phyloP scores from a whole-genome alignment of 2,888 invertebrate genomes.

The Clostera curtula region DNA sequence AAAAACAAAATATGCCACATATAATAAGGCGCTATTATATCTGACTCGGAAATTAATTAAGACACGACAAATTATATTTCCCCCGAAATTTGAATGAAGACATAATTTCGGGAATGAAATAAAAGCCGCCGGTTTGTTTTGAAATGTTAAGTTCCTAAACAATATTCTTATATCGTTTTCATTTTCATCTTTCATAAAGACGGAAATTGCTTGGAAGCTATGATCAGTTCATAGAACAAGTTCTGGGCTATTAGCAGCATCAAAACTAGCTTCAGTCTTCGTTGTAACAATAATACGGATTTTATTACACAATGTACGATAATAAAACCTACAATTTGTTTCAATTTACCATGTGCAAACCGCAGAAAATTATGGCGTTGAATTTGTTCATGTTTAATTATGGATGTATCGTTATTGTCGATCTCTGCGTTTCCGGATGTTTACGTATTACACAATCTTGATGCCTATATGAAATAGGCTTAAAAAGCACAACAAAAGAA shows the following conservation, averaged over 20 bases:
- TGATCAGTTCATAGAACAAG: conserved; percentile 21
- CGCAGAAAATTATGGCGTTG: conserved; percentile 32
- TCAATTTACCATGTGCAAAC: conserved; percentile 33
- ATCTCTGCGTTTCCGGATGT: conserved; percentile 22
- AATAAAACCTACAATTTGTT: conserved; percentile 33
- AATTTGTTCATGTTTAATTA: conserved; percentile 31
- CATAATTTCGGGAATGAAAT: conserved; percentile 37
- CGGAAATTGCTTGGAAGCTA: conserved; percentile 9
- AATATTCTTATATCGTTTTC: conserved; percentile 19
- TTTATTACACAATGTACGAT: conserved; percentile 20
- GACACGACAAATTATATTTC: conserved; percentile 44
- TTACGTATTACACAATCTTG: no score
- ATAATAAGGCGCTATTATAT: conserved; percentile 28
- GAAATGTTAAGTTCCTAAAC: conserved; percentile 37
- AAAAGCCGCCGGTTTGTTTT: conserved; percentile 35
- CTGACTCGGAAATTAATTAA: conserved; percentile 48
- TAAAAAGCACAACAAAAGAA: no score
- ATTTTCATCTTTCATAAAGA: conserved; percentile 9
- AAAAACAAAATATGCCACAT: conserved; percentile 35
- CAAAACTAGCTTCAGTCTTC: no score
- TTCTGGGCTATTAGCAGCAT: no score
- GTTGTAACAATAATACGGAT: conserved; percentile 31
- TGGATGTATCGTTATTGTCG: conserved; percentile 23
- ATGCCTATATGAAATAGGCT: neutral
- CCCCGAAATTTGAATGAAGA: conserved; percentile 39